These are phyloP conservation scores for Paedocypris sp. DNA, from an alignment of 2,113 vertebrate species.

Conservation along the genomic window DNA sequence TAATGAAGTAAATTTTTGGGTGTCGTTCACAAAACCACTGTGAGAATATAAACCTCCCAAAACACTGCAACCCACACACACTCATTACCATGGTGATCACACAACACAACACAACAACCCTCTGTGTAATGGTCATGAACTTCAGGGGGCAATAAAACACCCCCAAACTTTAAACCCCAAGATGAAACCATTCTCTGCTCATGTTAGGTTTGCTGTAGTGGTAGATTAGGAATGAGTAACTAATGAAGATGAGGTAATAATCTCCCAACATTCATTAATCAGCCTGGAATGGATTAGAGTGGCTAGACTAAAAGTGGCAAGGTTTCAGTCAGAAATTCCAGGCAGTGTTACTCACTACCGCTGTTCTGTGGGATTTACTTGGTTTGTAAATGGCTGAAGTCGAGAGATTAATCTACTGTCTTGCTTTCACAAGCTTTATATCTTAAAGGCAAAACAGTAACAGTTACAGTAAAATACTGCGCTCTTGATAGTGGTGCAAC, in stretches of 20 bases:
- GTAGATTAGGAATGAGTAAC: neutral
- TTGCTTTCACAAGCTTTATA: neutral
- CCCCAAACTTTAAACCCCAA: neutral
- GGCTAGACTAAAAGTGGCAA: constrained; percentile 12
- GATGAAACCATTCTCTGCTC: neutral
- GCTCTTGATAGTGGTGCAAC: no score
- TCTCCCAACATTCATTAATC: neutral
- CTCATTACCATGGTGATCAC: constrained; percentile 46
- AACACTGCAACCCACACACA: neutral
- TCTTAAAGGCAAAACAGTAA: no score
- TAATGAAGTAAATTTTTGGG: no score
- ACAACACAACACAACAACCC: constrained; percentile 41
- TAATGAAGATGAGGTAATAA: neutral
- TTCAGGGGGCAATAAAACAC: neutral
- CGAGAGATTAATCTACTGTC: neutral
- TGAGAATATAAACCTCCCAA: constrained; percentile 27
- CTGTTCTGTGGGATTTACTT: neutral
- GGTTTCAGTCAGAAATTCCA: constrained; percentile 4
- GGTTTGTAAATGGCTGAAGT: neutral
- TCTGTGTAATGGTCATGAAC: neutral
- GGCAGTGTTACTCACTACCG: neutral
- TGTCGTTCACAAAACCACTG: neutral
- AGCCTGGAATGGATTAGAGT: neutral
- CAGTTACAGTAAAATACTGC: no score
- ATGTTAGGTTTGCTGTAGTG: neutral